Evolutionary conservation across 1,140 invertebrate genomes (phyloP).

Genomic region (Listronotus bonariensis): DNA sequence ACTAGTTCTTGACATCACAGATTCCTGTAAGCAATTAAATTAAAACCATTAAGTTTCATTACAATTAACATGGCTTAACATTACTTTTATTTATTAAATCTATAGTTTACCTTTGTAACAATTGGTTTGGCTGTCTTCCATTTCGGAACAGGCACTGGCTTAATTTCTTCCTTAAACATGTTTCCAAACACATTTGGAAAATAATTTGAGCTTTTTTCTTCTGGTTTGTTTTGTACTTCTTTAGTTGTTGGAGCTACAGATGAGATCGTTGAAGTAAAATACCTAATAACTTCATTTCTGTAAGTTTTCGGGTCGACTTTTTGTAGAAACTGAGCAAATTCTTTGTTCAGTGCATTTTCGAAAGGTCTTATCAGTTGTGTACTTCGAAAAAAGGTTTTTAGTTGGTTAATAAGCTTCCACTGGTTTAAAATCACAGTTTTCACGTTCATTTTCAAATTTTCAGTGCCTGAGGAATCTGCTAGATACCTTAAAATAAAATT

Average conservation of each 20-base stretch:
- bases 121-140: slow-evolving; percentile 45
- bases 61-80: not conserved
- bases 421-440: slow-evolving; percentile 59
- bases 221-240: slow-evolving; percentile 3
- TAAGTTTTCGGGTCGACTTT: slow-evolving; percentile 55
- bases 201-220: slow-evolving; percentile 11
- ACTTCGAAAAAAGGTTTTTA: slow-evolving; percentile 59
- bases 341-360: slow-evolving; percentile 59
- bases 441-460: slow-evolving; percentile 31
- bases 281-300: slow-evolving; percentile 47
- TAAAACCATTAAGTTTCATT: not conserved
- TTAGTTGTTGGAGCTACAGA: slow-evolving; percentile 6
- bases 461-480: slow-evolving; percentile 12
- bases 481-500: slow-evolving; percentile 13
- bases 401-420: slow-evolving; percentile 58
- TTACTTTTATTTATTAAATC: not conserved
- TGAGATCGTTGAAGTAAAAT: slow-evolving; percentile 29
- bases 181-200: slow-evolving; percentile 37
- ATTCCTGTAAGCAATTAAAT: slow-evolving; percentile 58
- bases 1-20: slow-evolving; percentile 67
- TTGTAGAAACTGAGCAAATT: slow-evolving; percentile 60
- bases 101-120: slow-evolving; percentile 37
- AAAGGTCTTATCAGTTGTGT: slow-evolving; percentile 57
- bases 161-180: slow-evolving; percentile 28
- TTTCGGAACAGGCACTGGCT: slow-evolving; percentile 41